A percentile compares a stretch with the other conserved stretches of the same genome.
phyloP scores from a whole-genome alignment of 53 echinoderm and acorn worm species.

The Patiria pectinifera region DNA sequence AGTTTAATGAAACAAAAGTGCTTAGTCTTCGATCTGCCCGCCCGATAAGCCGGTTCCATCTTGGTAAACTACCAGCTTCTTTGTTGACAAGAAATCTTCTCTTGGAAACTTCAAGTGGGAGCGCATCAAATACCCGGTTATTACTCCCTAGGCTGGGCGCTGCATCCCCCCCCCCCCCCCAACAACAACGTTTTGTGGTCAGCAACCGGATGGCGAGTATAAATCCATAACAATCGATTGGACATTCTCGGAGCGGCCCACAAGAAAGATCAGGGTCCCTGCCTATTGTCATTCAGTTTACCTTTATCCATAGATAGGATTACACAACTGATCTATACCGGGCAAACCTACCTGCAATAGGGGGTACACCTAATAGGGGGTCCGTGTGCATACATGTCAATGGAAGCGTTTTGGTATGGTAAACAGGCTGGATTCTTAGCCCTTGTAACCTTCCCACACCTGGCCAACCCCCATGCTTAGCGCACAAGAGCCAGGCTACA shows the following conservation, averaged over 20 bases:
- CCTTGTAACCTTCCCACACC: neutral
- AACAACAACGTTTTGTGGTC: neutral
- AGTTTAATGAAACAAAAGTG: conserved; percentile 1
- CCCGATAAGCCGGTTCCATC: no score
- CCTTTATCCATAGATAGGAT: conserved; percentile 22
- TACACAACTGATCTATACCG: conserved; percentile 10
- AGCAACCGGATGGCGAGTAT: neutral
- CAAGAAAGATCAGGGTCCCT: conserved; percentile 18
- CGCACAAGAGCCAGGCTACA: neutral
- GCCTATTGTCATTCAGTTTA: conserved; percentile 36
- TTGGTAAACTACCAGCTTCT: neutral
- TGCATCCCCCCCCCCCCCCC: no score
- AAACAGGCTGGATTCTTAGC: conserved; percentile 10
- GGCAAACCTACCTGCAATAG: neutral
- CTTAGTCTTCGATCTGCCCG: neutral
- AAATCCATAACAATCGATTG: neutral
- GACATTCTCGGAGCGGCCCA: neutral
- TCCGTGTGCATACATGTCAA: neutral
- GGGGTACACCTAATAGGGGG: neutral
- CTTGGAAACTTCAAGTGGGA: neutral
- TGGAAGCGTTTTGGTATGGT: neutral
- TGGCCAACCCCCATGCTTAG: neutral
- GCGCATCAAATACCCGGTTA: neutral
- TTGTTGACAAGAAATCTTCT: neutral
- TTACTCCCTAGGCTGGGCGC: neutral